Evolutionary conservation across 1,140 invertebrate genomes (phyloP), one percentile per base, ranked within the genome.

Genomic region (Globodera rostochiensis): DNA sequence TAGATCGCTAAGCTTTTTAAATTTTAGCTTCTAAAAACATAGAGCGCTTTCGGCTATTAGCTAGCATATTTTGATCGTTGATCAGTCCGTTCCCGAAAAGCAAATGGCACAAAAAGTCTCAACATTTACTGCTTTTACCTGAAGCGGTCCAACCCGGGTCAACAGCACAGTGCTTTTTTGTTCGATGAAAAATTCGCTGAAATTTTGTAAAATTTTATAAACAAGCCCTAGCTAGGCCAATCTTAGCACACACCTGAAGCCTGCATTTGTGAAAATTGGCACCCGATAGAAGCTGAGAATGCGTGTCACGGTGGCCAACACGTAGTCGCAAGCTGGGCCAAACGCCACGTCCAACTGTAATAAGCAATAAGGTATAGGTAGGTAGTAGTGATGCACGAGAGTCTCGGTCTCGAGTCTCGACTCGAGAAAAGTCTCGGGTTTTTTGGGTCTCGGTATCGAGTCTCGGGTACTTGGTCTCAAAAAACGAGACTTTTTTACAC

Each of bases 261-360:
- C 87, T 11, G 87, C 87, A 75, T 86, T 88, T 19, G 87, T 88
- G 70, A 87, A 86, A 77, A 87, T 87, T 50, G 87, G 80, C 53
- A 88, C 81, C 5, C 73, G 19, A 60, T 82, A 79, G 74, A 78
- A 87, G 15, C 73, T 75, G 19, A 88, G 83, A 73, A 87, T 88
- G n/a, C 86, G 60, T 45, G 77, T 70, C 21, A 88, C 80, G 45
- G 87, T 86, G 21, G 86, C 87, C 49, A 87, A 73, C 13, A 86
- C 69, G 71, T 87, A 87, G 64, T 87, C 86, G 69, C 86, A 87
- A 46, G 85, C 70, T 9, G 86, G 86, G 3, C 86, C 86, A 71
- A 87, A 87, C 5, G 87, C 53, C 5, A 87, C 76, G 70, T 88
- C 87, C 46, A 87, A 74, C 85, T 86, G 9, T 8, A 83, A 73